These are phyloP conservation scores for Rhinichthys osculus DNA, from an alignment of 2,797 vertebrate species.

Conservation along the genomic window DNA sequence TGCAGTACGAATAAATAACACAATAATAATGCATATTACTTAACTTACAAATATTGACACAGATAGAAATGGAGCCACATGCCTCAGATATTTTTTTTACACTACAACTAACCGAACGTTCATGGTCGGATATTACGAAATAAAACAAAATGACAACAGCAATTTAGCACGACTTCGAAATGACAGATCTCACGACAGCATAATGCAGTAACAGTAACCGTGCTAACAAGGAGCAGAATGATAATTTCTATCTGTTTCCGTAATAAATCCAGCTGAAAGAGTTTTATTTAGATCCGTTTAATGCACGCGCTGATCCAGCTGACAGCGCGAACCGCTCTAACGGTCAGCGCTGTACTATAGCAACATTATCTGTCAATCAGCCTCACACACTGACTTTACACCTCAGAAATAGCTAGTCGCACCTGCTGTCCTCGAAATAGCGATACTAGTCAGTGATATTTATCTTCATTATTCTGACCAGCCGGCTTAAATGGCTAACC, in stretches of 20 bases:
- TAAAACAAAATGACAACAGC: background rate
- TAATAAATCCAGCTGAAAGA: conserved; percentile 31
- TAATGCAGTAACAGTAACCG: background rate
- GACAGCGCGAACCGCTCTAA: conserved; percentile 17
- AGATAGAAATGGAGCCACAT: background rate
- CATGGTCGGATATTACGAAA: background rate
- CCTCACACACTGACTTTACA: background rate
- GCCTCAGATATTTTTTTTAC: background rate
- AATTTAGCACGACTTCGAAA: background rate
- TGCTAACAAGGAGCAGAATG: background rate
- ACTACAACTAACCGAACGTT: background rate
- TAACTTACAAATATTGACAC: conserved; percentile 11
- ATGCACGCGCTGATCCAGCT: conserved; percentile 15
- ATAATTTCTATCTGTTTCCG: background rate
- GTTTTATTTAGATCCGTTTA: conserved; percentile 30
- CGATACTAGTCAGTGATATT: background rate
- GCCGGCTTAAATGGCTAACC: background rate
- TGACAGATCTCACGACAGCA: background rate
- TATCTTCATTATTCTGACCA: background rate
- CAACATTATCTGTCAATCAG: conserved; percentile 33
- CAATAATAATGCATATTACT: conserved; percentile 11
- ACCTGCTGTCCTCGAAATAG: background rate
- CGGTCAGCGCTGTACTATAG: conserved; percentile 35
- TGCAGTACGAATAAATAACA: conserved; percentile 21
- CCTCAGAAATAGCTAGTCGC: background rate